Base-by-base conservation (phyloP, 2,113 vertebrate genomes). In the Centrocercus urophasianus region DNA sequence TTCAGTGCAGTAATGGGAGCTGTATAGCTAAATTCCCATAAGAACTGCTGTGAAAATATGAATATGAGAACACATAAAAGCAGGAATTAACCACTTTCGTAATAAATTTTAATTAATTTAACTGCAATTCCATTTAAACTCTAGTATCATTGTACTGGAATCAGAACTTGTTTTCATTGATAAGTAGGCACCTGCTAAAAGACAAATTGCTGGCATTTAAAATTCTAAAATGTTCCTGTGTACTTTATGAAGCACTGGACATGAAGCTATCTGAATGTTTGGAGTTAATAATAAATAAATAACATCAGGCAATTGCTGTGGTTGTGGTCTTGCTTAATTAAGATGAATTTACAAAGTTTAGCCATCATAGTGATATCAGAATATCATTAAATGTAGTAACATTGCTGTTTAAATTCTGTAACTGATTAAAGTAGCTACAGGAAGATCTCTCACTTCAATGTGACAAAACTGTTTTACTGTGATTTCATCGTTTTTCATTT, bases 21-120 rank as follows among this genome's bases (percentile, higher is more conserved):
- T 71, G 11, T 79, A 36, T 25, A 42, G 34, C 14, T 83, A 60
- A 93, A 86, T 85, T 60, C 67, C 70, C n/a, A 30, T 77, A 77
- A 88, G 10, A 38, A 67, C 20, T 1, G 1, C 43, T 87, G 70
- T 82, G 57, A 93, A 93, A 93, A 87, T 64, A 57, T 30, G 83
- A 93, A 86, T 81, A 9, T 7, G 67, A 67, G 16, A 60, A 22
- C 8, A 74, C 69, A 78, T 38, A 74, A n/a, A 92, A 16, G 1
- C 2, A 89, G 72, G 10, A 36, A 83, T 76, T 90, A 90, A 79
- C 43, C 12, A 82, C 11, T 32, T 80, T 85, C 73, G 1, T 19
- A 86, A 86, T 87, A 71, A 85, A 61, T 24, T 66, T 4, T 43
- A 86, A 92, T 92, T 95, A 66, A 78, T 81, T 90, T 80, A 57